Base-by-base conservation (phyloP, 2,888 invertebrate species). In the Rapana venosa region DNA sequence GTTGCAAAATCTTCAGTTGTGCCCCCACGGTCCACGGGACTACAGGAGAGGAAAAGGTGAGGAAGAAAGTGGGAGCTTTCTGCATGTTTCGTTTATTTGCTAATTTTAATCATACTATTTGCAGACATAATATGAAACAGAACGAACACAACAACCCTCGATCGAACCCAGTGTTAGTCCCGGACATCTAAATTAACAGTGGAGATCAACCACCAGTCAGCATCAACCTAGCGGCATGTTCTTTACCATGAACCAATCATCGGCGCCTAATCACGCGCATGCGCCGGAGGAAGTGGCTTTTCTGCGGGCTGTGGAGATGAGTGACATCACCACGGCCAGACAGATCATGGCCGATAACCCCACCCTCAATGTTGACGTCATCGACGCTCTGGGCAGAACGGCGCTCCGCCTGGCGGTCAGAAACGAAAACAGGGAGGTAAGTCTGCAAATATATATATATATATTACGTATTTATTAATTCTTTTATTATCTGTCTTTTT, bases 361-460 rank as follows among this genome's bases (percentile, higher is more conserved):
- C 0, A 94, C 94, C 22, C 92, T 95, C 20, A 95, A 95, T 90
- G 93, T 94, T 11, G 94, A 95, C 92, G 94, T 95, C 85, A 94
- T 94, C 35, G 95, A 96, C 91, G 94, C 94, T 17, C 92, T 96
- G 30, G 95, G 95, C 13, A 91, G 95, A 15, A 96, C 95, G 6
- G 95, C 95, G 0, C 93, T 96, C 13, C 90, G 95, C 35, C 92
- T 96, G 83, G 95, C 96, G 0, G 95, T 96, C 5, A 95, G 94
- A 90, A 96, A 96, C 91, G 96, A 96, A 91, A 95, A 95, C 88
- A 92, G 95, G 11, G 96, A 95, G 93, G 96, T 96, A 92, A 92
- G n/a, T 79, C 1, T n/a, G 15, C 58, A 47, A 47, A 5, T 2
- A 47, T 13, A 26, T 61, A 32, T 56, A 8, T 20, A 6, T 47